Base-by-base conservation (phyloP, 2,888 invertebrate species). In the Eristalis pertinax region DNA sequence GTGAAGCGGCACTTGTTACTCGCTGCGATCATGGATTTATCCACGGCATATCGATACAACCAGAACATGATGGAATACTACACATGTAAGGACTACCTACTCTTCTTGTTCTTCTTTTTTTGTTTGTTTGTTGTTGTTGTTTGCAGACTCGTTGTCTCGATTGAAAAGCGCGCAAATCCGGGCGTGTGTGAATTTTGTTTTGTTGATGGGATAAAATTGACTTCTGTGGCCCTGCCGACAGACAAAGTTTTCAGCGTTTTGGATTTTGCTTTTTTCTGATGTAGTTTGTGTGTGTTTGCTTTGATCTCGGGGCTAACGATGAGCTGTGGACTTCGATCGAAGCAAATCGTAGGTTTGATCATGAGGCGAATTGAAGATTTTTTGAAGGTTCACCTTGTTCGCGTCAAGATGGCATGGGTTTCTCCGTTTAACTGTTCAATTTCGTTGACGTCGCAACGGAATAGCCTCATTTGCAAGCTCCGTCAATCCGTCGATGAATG, bases 61-160 rank as follows among this genome's bases (percentile, higher is more conserved):
- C 98, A 98, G 93, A 98, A 98, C 94, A 98, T 98, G 98, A 98
- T 98, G 98, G 99, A 99, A 95, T 98, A 98, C 94, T 98, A 98
- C 93, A 98, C 98, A 93, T 98, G 98, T 98, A 96, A 97, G 84
- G 60, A 60, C 13, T 2, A 13, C 15, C 26, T 11, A 24, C 13
- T 60, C 5, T 26, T 29, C 4, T 29, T 29, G 29, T 29, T 29
- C n/a, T n/a, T n/a, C n/a, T n/a, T n/a, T n/a, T n/a, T n/a, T n/a
- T n/a, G n/a, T n/a, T n/a, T n/a, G n/a, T n/a, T n/a, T n/a, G n/a
- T n/a, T n/a, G n/a, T n/a, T n/a, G n/a, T n/a, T n/a, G n/a, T 26
- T 26, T 26, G 26, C 11, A 22, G 3, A n/a, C 4, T 7, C 26
- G 11, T 26, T 15, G 11, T 24, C 13, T 24, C 1, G 13, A 26